Conservation (phyloP, 2,797 vertebrate species). For the Allobates femoralis region DNA sequence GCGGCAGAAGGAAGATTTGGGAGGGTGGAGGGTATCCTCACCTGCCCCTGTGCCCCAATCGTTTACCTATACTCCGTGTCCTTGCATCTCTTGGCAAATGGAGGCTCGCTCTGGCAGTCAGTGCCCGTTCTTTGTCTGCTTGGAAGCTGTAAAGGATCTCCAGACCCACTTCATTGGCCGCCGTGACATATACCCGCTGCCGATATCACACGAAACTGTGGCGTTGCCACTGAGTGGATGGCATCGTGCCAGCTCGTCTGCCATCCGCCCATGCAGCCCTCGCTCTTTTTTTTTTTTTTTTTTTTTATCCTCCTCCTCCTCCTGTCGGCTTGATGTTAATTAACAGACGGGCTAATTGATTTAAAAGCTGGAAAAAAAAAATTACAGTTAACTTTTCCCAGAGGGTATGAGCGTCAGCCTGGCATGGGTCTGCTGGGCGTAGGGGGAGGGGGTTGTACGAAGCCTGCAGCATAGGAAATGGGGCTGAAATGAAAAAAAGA, state of each 20-base stretch:
- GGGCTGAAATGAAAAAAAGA: conserved; percentile 29
- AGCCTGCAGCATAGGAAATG: conserved; percentile 68
- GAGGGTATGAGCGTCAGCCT: conserved; percentile 76
- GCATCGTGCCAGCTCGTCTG: conserved; percentile 99
- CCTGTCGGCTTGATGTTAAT: conserved; percentile 94
- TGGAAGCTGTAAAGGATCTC: conserved; percentile 80
- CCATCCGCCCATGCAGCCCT: conserved; percentile 93
- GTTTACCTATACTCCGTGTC: conserved; percentile 13
- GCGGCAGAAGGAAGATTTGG: conserved; percentile 76
- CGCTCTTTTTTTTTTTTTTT: conserved; percentile 66
- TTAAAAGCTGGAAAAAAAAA: conserved; percentile 88
- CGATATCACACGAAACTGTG: conserved; percentile 86
- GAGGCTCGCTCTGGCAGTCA: conserved; percentile 70
- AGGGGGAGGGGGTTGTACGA: conserved; percentile 71
- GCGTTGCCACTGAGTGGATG: conserved; percentile 99
- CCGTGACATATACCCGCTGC: conserved; percentile 86
- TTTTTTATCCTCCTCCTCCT: conserved; percentile 74
- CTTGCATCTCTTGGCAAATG: conserved; percentile 62
- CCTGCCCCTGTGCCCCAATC: conserved; percentile 58
- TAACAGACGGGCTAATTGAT: conserved; percentile 97
- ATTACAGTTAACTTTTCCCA: conserved; percentile 83
- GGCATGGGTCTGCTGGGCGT: conserved; percentile 77
- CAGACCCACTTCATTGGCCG: conserved; percentile 81
- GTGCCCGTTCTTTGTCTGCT: conserved; percentile 76
- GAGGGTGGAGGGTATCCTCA: conserved; percentile 68